These are phyloP conservation scores for Indri indri DNA, from an alignment of 2,113 vertebrate genomes.

Conservation along the genomic window DNA sequence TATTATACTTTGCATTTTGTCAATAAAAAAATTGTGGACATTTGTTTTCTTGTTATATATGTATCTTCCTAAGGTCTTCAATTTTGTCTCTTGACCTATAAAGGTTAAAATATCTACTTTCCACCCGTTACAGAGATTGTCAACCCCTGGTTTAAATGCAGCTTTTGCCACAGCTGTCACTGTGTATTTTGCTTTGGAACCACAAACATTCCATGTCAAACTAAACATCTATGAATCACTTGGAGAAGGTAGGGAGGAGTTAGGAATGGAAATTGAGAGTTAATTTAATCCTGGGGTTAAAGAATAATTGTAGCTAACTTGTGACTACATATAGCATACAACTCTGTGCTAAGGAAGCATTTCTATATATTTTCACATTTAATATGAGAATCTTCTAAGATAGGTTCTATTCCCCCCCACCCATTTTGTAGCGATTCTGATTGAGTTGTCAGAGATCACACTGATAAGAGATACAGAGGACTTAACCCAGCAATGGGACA, in stretches of 20 bases:
- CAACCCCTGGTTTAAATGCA: neutral
- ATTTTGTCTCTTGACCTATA: neutral
- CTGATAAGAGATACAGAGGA: neutral
- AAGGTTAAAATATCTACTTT: constrained; percentile 21
- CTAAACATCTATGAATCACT: neutral
- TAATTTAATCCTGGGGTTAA: neutral
- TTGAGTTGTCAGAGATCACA: neutral
- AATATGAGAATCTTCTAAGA: neutral
- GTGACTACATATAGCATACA: neutral
- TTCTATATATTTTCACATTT: neutral
- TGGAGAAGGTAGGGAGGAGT: neutral
- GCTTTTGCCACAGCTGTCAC: neutral
- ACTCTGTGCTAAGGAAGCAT: neutral
- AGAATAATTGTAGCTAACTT: neutral
- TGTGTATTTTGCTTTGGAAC: constrained; percentile 20
- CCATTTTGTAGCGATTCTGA: neutral
- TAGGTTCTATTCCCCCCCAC: neutral
- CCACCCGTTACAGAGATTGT: neutral
- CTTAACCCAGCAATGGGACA: neutral
- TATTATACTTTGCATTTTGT: neutral
- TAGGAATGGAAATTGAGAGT: neutral
- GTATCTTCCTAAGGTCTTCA: neutral
- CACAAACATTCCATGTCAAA: neutral
- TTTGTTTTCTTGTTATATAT: neutral
- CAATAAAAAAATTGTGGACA: neutral